Evolutionary conservation across 2,888 invertebrate species (phyloP).

Genomic region (Euclidia mi): DNA sequence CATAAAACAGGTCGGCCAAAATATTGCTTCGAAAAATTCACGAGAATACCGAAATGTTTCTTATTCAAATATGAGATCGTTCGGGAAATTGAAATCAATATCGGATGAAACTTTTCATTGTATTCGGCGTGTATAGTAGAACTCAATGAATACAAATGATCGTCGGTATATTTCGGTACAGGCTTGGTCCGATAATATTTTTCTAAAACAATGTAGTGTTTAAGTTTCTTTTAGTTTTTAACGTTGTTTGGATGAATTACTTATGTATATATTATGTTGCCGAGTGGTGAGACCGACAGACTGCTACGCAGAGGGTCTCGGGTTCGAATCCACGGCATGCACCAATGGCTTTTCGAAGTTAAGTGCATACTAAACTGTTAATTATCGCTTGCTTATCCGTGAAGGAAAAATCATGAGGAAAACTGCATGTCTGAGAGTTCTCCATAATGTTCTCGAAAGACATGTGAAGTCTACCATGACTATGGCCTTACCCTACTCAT

Average conservation of each 20-base stretch:
- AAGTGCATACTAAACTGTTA: too few species aligned
- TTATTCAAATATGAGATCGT: slow-evolving; percentile 55
- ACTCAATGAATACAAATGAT: slow-evolving; percentile 59
- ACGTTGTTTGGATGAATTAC: not conserved
- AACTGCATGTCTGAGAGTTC: too few species aligned
- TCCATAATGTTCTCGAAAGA: too few species aligned
- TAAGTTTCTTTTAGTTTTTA: slow-evolving; percentile 1
- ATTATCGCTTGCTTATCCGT: too few species aligned
- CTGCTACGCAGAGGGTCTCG: too few species aligned
- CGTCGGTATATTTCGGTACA: slow-evolving; percentile 28
- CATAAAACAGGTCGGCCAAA: slow-evolving; percentile 4
- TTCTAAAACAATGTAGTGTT: slow-evolving; percentile 12
- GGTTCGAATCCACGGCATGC: too few species aligned
- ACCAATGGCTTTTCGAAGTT: too few species aligned
- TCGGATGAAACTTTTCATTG: slow-evolving; percentile 69
- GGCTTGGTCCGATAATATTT: slow-evolving; percentile 17
- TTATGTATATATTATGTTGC: too few species aligned
- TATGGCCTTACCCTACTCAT: too few species aligned
- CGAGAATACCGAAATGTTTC: slow-evolving; percentile 42
- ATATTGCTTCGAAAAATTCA: slow-evolving; percentile 14
- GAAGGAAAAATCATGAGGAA: too few species aligned
- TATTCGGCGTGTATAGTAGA: slow-evolving; percentile 55
- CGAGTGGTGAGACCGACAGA: too few species aligned
- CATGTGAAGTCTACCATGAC: too few species aligned
- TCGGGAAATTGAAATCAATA: slow-evolving; percentile 73